Evolutionary conservation across 92 coral and sea anemone genomes (phyloP), one percentile per base, ranked within the genome.

Genomic region (Chrysogorgia sp.): DNA sequence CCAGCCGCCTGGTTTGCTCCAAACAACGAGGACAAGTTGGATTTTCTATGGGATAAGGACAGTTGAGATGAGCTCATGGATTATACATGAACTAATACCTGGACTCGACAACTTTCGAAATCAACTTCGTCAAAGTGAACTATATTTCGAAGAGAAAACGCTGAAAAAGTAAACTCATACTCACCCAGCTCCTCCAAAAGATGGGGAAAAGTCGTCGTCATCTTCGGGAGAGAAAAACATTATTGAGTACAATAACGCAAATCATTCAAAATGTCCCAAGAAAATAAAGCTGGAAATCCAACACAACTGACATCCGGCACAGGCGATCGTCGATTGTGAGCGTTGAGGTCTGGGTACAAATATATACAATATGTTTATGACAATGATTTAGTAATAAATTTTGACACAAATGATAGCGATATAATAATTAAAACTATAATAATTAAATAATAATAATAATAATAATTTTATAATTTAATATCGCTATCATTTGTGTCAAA

Each of bases 1-100:
- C 89, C 89, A 9, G 97, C 90, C 2, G 97, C 99, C 61, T 80
- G 90, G 37, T 91, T 92, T 63, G 88, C 97, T 12, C 99, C 99
- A 79, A 96, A 96, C 26, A 96, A 80, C 62, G 90, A 91, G 13
- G 99, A 96, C 24, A 96, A 86, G 71, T 91, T 96, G 20, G 99
- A 96, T 34, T 96, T 86, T 58, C 99, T 96, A 72, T 10, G 2
- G 63, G 29, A 29, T 32, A 56, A 55, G 55, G 1, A 35, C 8
- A 2, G 12, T n/a, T n/a, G n/a, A n/a, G n/a, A n/a, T n/a, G n/a
- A n/a, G n/a, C n/a, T n/a, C n/a, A n/a, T 28, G 31, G 1, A 65
- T n/a, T 33, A 35, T 35, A 20, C 1, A 24, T 35, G 25, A 3
- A 9, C 49, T 25, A 35, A n/a, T 1, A 65, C 29, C 20, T 4